These are phyloP conservation scores for Orussus abietinus DNA, from an alignment of 1,140 invertebrate genomes.

Conservation along the genomic window DNA sequence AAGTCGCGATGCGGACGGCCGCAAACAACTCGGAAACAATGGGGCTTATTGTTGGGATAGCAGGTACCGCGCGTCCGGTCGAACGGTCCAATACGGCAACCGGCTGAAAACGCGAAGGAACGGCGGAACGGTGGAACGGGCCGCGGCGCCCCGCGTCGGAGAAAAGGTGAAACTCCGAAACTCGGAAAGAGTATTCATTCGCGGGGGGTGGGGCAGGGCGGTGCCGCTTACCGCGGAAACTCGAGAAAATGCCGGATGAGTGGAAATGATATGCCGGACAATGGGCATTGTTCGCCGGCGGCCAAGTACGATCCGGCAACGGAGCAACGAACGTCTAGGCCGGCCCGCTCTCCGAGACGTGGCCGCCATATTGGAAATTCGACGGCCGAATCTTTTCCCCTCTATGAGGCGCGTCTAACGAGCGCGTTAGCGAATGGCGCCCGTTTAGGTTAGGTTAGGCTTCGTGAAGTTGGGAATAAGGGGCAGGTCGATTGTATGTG, in stretches of 20 bases:
- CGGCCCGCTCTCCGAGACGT: conserved; percentile 4
- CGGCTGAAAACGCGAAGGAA: conserved; percentile 17
- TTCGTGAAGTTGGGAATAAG: too few relatives aligned
- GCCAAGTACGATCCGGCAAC: conserved; percentile 28
- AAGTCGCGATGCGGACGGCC: neutral
- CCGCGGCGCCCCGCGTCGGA: too few relatives aligned
- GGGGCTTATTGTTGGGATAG: conserved; percentile 24
- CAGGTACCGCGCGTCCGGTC: conserved; percentile 26
- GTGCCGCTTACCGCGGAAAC: conserved; percentile 14
- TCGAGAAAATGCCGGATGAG: conserved; percentile 23
- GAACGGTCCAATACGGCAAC: conserved; percentile 19
- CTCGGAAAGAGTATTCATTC: neutral
- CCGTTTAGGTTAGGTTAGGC: too few relatives aligned
- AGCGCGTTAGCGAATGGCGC: too few relatives aligned
- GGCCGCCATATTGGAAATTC: too few relatives aligned
- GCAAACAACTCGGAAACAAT: conserved; percentile 30
- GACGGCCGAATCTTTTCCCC: neutral
- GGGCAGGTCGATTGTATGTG: too few relatives aligned
- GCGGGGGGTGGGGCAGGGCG: neutral
- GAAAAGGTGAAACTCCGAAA: conserved; percentile 12
- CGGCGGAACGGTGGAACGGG: conserved; percentile 19
- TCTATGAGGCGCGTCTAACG: neutral
- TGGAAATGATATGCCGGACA: conserved; percentile 39
- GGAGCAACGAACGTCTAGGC: conserved; percentile 17
- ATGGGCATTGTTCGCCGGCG: conserved; percentile 35